A percentile compares a stretch with the other conserved stretches of the same genome.
Evolutionary conservation across 1,140 invertebrate species (phyloP).

Genomic region (Harpegnathos saltator): DNA sequence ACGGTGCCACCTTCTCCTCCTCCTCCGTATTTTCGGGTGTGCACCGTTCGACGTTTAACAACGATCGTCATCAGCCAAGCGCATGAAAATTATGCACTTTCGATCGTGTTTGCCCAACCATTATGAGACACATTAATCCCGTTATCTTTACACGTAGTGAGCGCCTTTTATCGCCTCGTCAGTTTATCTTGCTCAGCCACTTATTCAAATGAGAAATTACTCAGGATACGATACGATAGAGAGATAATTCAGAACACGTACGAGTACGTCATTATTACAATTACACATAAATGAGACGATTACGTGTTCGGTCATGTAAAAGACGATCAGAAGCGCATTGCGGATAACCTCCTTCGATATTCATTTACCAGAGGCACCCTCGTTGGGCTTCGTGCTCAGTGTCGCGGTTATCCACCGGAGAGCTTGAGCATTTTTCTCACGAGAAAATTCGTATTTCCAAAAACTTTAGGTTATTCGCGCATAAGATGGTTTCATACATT

Average conservation of each 20-base stretch:
- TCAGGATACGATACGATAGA: slow-evolving; percentile 60
- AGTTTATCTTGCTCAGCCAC: slow-evolving; percentile 39
- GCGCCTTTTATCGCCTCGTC: slow-evolving; percentile 59
- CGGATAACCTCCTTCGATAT: slow-evolving; percentile 45
- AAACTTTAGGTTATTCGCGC: slow-evolving; percentile 28
- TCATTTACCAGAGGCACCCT: slow-evolving; percentile 35
- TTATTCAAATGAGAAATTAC: slow-evolving; percentile 72
- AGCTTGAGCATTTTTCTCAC: slow-evolving; percentile 35
- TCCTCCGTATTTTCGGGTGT: neutral
- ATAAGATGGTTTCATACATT: slow-evolving; percentile 48
- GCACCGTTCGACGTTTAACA: neutral
- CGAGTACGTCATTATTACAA: slow-evolving; percentile 70
- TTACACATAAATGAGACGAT: slow-evolving; percentile 73
- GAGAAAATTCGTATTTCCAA: slow-evolving; percentile 44
- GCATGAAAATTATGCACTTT: slow-evolving; percentile 35
- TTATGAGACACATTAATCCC: neutral
- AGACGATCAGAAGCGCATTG: slow-evolving; percentile 50
- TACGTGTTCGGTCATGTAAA: slow-evolving; percentile 69
- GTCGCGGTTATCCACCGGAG: neutral
- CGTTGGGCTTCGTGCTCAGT: neutral
- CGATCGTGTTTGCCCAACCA: slow-evolving; percentile 3
- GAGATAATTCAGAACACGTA: slow-evolving; percentile 73
- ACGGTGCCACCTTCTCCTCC: too few relatives aligned
- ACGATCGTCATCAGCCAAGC: neutral
- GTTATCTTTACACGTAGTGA: slow-evolving; percentile 55